Percentiles rank a stretch among this genome's conserved stretches.
phyloP scores from a whole-genome alignment of 1,140 invertebrate genomes.

The Varroa destructor region DNA sequence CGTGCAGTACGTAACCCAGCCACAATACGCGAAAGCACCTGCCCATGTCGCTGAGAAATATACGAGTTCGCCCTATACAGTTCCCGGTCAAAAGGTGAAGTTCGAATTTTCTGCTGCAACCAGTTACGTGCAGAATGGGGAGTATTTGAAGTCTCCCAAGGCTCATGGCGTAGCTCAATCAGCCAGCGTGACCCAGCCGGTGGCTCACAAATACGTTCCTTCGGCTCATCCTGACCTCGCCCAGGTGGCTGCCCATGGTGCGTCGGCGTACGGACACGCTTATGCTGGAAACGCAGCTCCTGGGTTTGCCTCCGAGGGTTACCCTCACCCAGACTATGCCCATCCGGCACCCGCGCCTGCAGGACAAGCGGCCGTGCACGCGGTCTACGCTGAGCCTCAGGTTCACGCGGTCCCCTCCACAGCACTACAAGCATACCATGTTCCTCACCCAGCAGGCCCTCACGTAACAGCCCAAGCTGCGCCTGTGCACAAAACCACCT shows the following conservation, averaged over 20 bases:
- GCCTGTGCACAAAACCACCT: neutral
- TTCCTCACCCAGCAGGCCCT: neutral
- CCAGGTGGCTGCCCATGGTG: constrained; percentile 1
- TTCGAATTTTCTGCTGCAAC: neutral
- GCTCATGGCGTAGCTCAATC: neutral
- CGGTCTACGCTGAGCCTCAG: too few relatives aligned
- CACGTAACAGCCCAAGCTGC: neutral
- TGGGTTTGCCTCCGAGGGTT: neutral
- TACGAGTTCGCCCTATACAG: neutral
- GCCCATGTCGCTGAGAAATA: neutral
- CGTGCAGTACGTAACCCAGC: neutral
- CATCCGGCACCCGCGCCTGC: too few relatives aligned
- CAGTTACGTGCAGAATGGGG: neutral
- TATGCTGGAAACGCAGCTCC: neutral
- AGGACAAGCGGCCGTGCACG: too few relatives aligned
- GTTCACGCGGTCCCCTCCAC: neutral
- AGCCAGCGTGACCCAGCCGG: neutral
- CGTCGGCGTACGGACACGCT: neutral
- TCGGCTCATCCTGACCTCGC: neutral
- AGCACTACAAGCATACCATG: neutral
- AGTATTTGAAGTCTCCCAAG: neutral
- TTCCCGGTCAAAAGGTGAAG: neutral
- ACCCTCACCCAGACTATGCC: neutral
- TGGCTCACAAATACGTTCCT: neutral
- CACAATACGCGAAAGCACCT: neutral